A percentile compares a stretch with the other conserved stretches of the same genome.
Evolutionary conservation across 2,888 invertebrate genomes (phyloP).

Genomic region (Apotomis turbidana): DNA sequence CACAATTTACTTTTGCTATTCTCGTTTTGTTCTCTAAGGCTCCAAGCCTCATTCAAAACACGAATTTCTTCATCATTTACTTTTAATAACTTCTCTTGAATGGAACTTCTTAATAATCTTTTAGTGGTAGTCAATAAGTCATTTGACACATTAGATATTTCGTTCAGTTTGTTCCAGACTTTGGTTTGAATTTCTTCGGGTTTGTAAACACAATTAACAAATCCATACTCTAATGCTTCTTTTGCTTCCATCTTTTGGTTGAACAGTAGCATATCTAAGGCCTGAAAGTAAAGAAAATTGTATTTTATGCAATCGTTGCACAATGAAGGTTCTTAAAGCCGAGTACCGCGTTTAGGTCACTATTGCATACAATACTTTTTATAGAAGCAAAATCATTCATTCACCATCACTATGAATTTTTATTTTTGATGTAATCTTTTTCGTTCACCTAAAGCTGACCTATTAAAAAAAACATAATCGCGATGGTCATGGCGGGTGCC

Average conservation of each 20-base stretch:
- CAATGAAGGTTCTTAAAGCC: too few relatives aligned
- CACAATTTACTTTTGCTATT: slow-evolving; percentile 52
- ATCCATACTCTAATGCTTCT: slow-evolving; percentile 90
- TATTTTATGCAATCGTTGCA: too few relatives aligned
- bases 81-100: slow-evolving; percentile 85
- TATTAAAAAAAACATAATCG: too few relatives aligned
- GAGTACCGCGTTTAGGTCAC: too few relatives aligned
- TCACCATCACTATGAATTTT: too few relatives aligned
- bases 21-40: slow-evolving; percentile 81
- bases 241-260: slow-evolving; percentile 90
- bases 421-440: too few relatives aligned
- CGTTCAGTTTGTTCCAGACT: slow-evolving; percentile 83
- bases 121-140: slow-evolving; percentile 88
- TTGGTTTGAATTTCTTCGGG: slow-evolving; percentile 83
- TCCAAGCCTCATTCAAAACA: slow-evolving; percentile 85
- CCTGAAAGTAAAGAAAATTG: slow-evolving; percentile 61
- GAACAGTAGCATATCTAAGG: slow-evolving; percentile 85
- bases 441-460: too few relatives aligned
- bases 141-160: slow-evolving; percentile 81
- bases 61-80: slow-evolving; percentile 88
- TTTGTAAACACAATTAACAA: slow-evolving; percentile 91
- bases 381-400: too few relatives aligned
- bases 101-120: slow-evolving; percentile 85
- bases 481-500: too few relatives aligned
- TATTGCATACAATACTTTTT: too few relatives aligned